Base-by-base conservation (phyloP, 2,888 invertebrate genomes). In the Trilocha varians region DNA sequence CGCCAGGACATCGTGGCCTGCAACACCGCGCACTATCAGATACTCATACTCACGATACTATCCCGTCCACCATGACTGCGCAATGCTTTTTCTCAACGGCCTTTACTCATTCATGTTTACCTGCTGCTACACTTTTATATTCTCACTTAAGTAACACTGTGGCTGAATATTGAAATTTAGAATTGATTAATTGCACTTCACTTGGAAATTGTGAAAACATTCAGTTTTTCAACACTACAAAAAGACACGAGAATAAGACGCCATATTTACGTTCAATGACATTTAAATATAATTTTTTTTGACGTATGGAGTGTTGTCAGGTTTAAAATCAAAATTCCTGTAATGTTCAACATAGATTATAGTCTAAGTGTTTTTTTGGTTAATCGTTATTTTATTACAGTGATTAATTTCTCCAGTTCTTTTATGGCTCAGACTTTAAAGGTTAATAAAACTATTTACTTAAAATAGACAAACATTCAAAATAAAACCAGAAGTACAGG, bases 1-100 rank as follows among this genome's bases (percentile, higher is more conserved):
- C 84, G 73, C 83, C 84, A 79, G 62, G 83, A 83, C 84, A 83
- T 83, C 57, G 59, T 62, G 57, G 67, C 77, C 84, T 83, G 84
- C 60, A 83, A 83, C 76, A 82, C 70, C 70, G 68, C 66, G 60
- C 65, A 56, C 51, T 62, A 70, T 80, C 65, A 77, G 79, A 68
- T 60, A 50, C 54, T 50, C 44, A 59, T 69, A 75, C 72, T 73
- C 65, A 72, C 73, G 59, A 52, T 52, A 49, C 64, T 62, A 18
- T 40, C 46, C 52, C 52, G 54, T 48, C 47, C 53, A 38, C 42
- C 16, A 44, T 18, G 6, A 4, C 25, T 40, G 46, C 50, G 42
- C 47, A 44, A 40, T 43, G 36, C 15, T 36, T 25, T 25, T 36
- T 13, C 16, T 9, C 14, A 9, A 16, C 16, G 16, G 16, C 36